Base-by-base conservation (phyloP, 2,888 invertebrate genomes). In the Mesopsocus fuscifrons region DNA sequence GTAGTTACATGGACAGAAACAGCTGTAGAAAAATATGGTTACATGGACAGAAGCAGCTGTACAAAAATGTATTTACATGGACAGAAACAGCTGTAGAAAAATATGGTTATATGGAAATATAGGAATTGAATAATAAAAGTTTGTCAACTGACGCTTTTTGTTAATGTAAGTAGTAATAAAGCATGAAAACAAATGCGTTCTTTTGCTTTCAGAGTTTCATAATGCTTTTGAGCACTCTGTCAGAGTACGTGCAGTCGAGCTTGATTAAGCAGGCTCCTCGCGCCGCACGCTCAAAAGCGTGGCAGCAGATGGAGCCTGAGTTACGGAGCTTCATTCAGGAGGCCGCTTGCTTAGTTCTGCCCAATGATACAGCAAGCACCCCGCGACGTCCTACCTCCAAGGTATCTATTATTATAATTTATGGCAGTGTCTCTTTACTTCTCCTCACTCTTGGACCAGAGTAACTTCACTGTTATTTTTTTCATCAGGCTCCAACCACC, bases 181-280 rank as follows among this genome's bases (percentile, higher is more conserved):
- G n/a, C n/a, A n/a, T n/a, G 16, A 26, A 21, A 18, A 31, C 18
- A 18, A 1, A 38, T 42, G 20, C 17, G 2, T n/a, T 43, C 22
- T 32, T 21, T 46, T 22, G 26, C 34, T 42, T 41, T 20, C 43
- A 54, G 54, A 52, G 51, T 41, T 54, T 54, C 48, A 54, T 57
- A 15, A 61, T 61, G 16, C 60, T 80, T 46, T 60, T 80, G 41
- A 67, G 67, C 45, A 72, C 73, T 45, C 65, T 80, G 44, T 67
- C 74, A 44, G 60, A 65, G n/a, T 69, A 74, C 34, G 69, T 78
- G 22, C 81, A 83, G 54, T 72, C 74, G 48, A 74, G 77, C 52
- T 62, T 83, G 35, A 72, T 79, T 6, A 66, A 76, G 17, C 78
- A 80, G 53, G 77, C 80, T 16, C 65, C 72, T 3, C 62, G 74